Conservation (phyloP, 2,113 vertebrate species). For the Polyodon spathula region DNA sequence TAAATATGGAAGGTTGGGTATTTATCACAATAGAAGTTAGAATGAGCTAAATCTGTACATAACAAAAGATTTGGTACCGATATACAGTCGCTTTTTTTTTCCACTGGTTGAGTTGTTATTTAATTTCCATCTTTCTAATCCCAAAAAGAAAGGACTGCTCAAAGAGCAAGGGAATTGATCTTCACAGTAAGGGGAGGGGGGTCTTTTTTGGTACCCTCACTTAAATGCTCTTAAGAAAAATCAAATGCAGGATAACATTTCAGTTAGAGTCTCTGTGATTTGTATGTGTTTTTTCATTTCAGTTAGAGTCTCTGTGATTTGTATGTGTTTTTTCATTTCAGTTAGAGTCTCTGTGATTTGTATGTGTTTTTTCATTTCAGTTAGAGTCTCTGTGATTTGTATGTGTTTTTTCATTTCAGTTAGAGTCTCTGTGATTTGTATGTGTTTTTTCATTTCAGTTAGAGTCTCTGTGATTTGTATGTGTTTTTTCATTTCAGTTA, state of each 20-base stretch:
- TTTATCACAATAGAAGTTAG: too few species aligned
- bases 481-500: slow-evolving; percentile 47
- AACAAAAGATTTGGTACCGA: too few species aligned
- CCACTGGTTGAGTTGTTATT: too few species aligned
- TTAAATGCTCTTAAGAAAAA: not conserved
- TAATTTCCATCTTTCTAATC: too few species aligned
- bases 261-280: not conserved
- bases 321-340: slow-evolving; percentile 37
- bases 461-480: slow-evolving; percentile 7
- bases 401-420: slow-evolving; percentile 46
- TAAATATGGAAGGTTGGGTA: too few species aligned
- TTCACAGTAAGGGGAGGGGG: not conserved
- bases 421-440: not conserved
- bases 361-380: slow-evolving; percentile 46
- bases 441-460: slow-evolving; percentile 46
- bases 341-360: slow-evolving; percentile 29
- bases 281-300: slow-evolving; percentile 20
- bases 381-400: not conserved
- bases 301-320: slow-evolving; percentile 45
- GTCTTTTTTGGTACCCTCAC: not conserved
- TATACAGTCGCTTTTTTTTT: too few species aligned
- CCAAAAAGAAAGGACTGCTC: not conserved
- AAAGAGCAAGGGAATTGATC: not conserved
- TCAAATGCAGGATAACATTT: not conserved
- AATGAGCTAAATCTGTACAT: too few species aligned